Percentiles rank a stretch among this genome's conserved stretches.
These are phyloP conservation scores for Erebia epiphron DNA, from an alignment of 2,888 invertebrate genomes.

Conservation along the genomic window DNA sequence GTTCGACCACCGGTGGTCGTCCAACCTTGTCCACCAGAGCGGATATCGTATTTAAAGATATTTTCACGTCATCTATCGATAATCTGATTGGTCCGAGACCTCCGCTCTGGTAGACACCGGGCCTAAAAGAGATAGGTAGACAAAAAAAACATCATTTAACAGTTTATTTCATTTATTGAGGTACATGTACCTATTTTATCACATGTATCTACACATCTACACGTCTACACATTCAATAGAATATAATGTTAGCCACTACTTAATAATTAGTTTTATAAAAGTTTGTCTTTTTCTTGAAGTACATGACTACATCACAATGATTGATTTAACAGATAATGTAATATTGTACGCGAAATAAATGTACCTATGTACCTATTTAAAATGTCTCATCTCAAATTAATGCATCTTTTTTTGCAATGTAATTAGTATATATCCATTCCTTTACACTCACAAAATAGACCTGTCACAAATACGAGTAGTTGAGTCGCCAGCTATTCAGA, in stretches of 20 bases:
- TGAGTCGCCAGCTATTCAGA: too few species aligned
- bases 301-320: slow-evolving; percentile 5
- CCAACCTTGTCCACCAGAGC: too few species aligned
- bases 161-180: slow-evolving; percentile 64
- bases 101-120: too few species aligned
- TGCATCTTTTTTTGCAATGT: too few species aligned
- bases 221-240: slow-evolving; percentile 59
- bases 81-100: too few species aligned
- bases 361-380: neutral
- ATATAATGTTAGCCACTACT: slow-evolving; percentile 50
- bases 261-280: slow-evolving; percentile 27
- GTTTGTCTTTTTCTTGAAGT: slow-evolving; percentile 22
- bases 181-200: slow-evolving; percentile 60
- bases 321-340: neutral
- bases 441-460: too few species aligned
- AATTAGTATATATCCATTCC: too few species aligned
- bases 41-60: too few species aligned
- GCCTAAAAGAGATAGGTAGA: neutral
- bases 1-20: too few species aligned
- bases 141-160: slow-evolving; percentile 1
- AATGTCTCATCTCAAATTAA: too few species aligned
- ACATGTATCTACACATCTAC: slow-evolving; percentile 56
- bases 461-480: too few species aligned
- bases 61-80: too few species aligned
- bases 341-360: neutral